Evolutionary conservation across 1,140 invertebrate species (phyloP).

Genomic region (Rhyzopertha dominica): DNA sequence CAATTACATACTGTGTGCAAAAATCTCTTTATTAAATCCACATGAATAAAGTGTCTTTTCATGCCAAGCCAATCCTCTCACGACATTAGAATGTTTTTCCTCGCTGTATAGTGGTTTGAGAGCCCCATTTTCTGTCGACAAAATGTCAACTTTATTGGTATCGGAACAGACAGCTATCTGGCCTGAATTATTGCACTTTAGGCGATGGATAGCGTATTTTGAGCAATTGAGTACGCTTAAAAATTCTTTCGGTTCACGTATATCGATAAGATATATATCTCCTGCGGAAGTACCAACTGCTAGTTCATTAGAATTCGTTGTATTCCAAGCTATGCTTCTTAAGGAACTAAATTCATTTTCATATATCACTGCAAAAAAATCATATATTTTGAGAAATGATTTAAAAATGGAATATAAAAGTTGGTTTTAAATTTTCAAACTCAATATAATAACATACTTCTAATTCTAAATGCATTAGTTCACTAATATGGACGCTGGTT

Average conservation of each 20-base stretch:
- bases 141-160: slow-evolving; percentile 26
- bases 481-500: too few relatives aligned
- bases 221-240: slow-evolving; percentile 23
- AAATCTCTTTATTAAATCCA: slow-evolving; percentile 35
- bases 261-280: slow-evolving; percentile 34
- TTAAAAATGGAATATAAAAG: not conserved
- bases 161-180: slow-evolving; percentile 33
- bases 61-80: slow-evolving; percentile 32
- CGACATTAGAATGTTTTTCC: slow-evolving; percentile 23
- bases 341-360: slow-evolving; percentile 36
- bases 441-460: not conserved
- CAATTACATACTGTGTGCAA: too few relatives aligned
- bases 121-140: slow-evolving; percentile 19
- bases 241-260: slow-evolving; percentile 34
- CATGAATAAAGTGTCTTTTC: slow-evolving; percentile 33
- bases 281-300: slow-evolving; percentile 30
- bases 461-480: too few relatives aligned
- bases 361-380: slow-evolving; percentile 35
- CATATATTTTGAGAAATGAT: not conserved
- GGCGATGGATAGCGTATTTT: slow-evolving; percentile 22
- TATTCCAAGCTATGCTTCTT: slow-evolving; percentile 31
- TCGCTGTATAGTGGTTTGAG: slow-evolving; percentile 25
- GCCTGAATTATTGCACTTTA: slow-evolving; percentile 22
- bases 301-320: slow-evolving; percentile 21
- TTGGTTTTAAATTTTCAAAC: slow-evolving; percentile 1